phyloP scores from a whole-genome alignment of 1,140 invertebrate species.

The Littorina saxatilis region DNA sequence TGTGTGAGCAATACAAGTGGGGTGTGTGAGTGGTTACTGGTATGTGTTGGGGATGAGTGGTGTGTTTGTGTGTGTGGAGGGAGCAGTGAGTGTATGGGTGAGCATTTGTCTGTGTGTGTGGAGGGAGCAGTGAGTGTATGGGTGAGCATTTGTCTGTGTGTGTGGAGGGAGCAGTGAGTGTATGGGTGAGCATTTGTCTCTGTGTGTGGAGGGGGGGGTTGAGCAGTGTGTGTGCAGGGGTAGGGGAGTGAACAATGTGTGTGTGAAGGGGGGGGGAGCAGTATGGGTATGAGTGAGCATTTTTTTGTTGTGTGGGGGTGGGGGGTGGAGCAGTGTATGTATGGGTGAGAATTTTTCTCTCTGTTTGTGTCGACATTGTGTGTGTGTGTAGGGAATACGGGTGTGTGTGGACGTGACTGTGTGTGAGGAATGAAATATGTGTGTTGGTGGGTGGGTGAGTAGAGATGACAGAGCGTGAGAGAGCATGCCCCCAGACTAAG shows the following conservation, averaged over 20 bases:
- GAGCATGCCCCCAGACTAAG: too few relatives aligned
- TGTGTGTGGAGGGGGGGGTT: too few relatives aligned
- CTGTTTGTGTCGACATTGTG: not conserved
- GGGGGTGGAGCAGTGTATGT: not conserved
- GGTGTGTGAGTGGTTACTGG: too few relatives aligned
- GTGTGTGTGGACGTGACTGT: not conserved
- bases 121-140: too few relatives aligned
- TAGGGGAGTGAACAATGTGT: not conserved
- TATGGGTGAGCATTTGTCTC: too few relatives aligned
- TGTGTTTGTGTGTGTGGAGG: too few relatives aligned
- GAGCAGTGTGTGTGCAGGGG: too few relatives aligned
- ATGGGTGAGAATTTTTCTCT: not conserved
- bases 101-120: too few relatives aligned
- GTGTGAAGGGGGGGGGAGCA: too few relatives aligned
- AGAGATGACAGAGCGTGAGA: not conserved
- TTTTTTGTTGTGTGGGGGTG: not conserved
- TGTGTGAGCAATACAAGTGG: not conserved
- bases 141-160: too few relatives aligned
- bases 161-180: too few relatives aligned
- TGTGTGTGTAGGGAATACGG: not conserved
- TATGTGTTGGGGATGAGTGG: not conserved
- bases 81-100: too few relatives aligned
- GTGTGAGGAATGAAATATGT: not conserved
- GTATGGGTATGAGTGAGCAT: not conserved
- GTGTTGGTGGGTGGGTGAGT: constrained; percentile 5